Conservation (phyloP, 2,888 invertebrate species). For the Heliconius ismenius region DNA sequence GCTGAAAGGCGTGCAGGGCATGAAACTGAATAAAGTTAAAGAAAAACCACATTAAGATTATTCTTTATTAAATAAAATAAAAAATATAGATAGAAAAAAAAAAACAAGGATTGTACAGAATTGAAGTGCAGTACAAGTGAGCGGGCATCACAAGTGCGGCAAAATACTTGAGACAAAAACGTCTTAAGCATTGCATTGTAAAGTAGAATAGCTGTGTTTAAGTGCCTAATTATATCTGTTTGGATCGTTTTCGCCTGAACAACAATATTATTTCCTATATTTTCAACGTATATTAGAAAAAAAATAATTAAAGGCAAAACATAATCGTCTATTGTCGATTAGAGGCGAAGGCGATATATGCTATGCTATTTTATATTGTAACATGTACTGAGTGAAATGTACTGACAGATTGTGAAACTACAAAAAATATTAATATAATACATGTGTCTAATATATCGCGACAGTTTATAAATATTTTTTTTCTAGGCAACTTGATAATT, state of each 20-base stretch:
- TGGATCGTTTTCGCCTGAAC: not conserved
- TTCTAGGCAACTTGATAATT: not conserved
- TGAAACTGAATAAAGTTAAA: no score
- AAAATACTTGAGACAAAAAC: slow-evolving; percentile 26
- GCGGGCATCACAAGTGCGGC: slow-evolving; percentile 13
- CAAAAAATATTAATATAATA: no score
- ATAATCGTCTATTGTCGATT: no score
- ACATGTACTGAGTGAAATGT: no score
- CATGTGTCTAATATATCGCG: no score
- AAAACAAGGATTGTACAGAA: not conserved
- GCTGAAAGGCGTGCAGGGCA: no score
- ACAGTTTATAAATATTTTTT: not conserved
- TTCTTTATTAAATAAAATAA: not conserved
- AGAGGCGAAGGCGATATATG: no score
- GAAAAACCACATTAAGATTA: not conserved
- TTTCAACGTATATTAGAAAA: no score
- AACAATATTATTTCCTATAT: not conserved
- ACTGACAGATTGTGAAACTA: no score
- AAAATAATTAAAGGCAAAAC: no score
- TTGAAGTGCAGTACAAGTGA: slow-evolving; percentile 15
- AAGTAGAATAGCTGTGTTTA: slow-evolving; percentile 4
- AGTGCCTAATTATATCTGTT: slow-evolving; percentile 8
- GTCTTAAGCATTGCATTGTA: slow-evolving; percentile 21
- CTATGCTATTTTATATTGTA: no score
- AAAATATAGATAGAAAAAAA: not conserved